These are phyloP conservation scores for Willowsia nigromaculata DNA, from an alignment of 2,888 invertebrate species.

Conservation along the genomic window DNA sequence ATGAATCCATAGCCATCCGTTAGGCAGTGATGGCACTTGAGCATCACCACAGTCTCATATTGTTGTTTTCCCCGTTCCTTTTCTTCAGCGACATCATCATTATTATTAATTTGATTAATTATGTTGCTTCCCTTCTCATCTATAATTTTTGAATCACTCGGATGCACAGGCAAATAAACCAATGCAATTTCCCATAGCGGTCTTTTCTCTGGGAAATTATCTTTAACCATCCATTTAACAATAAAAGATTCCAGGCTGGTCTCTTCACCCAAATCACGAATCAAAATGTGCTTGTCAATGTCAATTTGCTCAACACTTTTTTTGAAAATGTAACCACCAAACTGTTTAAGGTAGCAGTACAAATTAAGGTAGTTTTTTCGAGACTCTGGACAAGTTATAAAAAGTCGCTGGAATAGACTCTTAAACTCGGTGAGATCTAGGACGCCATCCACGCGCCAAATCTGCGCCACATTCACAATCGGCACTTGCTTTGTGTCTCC, in stretches of 20 bases:
- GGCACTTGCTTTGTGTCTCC: constrained; percentile 66
- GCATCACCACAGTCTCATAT: constrained; percentile 65
- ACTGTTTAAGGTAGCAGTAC: constrained; percentile 69
- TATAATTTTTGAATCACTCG: too few relatives aligned
- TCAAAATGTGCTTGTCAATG: constrained; percentile 66
- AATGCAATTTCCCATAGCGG: constrained; percentile 71
- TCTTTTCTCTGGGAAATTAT: constrained; percentile 37
- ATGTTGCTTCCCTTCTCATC: too few relatives aligned
- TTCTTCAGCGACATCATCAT: too few relatives aligned
- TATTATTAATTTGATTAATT: neutral
- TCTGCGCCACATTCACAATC: constrained; percentile 72
- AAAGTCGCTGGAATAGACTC: constrained; percentile 55
- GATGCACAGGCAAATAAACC: constrained; percentile 51
- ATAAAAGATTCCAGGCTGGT: constrained; percentile 56
- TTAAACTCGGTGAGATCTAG: constrained; percentile 58
- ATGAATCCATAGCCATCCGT: constrained; percentile 72
- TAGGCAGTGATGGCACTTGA: constrained; percentile 69
- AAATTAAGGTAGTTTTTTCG: constrained; percentile 65
- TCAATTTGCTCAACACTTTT: constrained; percentile 58
- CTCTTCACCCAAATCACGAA: constrained; percentile 5
- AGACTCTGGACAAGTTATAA: constrained; percentile 64
- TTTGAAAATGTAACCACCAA: constrained; percentile 73
- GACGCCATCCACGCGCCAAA: constrained; percentile 69
- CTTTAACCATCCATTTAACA: constrained; percentile 54
- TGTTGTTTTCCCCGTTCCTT: neutral